These are phyloP conservation scores for Apteryx mantelli DNA, from an alignment of 2,113 vertebrate species.

Conservation along the genomic window DNA sequence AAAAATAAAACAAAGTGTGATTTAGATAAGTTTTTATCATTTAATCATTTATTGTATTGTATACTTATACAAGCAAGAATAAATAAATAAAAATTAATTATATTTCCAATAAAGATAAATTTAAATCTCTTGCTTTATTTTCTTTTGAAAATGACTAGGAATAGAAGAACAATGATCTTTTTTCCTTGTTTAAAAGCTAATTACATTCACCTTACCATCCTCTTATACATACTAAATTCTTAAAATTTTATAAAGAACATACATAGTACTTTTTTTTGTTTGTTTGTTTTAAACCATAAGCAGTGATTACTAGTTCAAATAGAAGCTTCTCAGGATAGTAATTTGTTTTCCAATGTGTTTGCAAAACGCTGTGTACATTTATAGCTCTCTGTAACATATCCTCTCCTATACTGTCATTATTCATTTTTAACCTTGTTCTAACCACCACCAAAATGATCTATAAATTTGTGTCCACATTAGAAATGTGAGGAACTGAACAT, in stretches of 20 bases:
- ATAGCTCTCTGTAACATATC: background rate
- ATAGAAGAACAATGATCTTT: background rate
- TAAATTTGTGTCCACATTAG: background rate
- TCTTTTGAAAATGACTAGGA: background rate
- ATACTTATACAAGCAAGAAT: background rate
- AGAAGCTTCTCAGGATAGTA: background rate
- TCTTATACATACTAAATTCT: background rate
- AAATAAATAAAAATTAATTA: background rate
- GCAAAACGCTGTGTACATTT: background rate
- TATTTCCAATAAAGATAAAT: background rate
- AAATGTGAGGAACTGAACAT: background rate
- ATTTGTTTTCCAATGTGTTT: background rate
- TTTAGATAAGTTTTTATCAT: background rate
- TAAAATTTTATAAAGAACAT: background rate
- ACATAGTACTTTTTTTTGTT: background rate
- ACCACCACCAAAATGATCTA: background rate
- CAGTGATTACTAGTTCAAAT: background rate
- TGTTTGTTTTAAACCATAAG: background rate
- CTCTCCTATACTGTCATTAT: background rate
- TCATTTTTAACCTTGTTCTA: background rate
- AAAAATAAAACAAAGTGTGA: slow-evolving; percentile 4
- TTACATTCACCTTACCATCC: background rate
- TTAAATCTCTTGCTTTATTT: background rate
- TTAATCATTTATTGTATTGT: background rate
- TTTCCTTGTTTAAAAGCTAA: background rate